A percentile compares a stretch with the other conserved stretches of the same genome.
phyloP scores from a whole-genome alignment of 2,888 invertebrate genomes.

The Lapara coniferarum region DNA sequence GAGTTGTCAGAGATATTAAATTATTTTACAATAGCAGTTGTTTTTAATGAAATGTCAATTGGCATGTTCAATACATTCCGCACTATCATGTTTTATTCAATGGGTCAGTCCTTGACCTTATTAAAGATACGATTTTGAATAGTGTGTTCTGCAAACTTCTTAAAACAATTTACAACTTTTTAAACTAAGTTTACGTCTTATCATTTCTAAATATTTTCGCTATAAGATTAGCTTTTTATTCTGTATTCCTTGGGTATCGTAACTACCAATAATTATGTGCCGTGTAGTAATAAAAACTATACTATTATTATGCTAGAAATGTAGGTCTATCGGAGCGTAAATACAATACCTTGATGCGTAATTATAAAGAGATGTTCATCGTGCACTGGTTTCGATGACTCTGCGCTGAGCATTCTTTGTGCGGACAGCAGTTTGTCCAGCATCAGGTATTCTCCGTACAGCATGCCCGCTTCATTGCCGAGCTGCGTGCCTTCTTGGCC shows the following conservation, averaged over 20 bases:
- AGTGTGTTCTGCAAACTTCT: not conserved
- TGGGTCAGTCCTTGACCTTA: not conserved
- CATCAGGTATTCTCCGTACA: slow-evolving; percentile 95
- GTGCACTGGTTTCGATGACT: slow-evolving; percentile 90
- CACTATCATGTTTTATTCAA: not conserved
- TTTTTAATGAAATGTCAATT: not conserved
- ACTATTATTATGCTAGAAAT: not conserved
- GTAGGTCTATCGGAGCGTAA: not conserved
- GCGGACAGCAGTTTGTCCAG: slow-evolving; percentile 93
- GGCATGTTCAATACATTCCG: not conserved
- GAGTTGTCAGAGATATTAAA: too few species aligned
- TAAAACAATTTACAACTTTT: not conserved
- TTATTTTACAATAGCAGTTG: not conserved
- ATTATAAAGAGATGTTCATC: slow-evolving; percentile 99
- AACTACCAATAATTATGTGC: too few species aligned
- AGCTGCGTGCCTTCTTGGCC: slow-evolving; percentile 82
- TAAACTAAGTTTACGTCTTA: not conserved
- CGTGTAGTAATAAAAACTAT: too few species aligned
- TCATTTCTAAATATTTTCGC: too few species aligned
- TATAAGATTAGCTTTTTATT: too few species aligned
- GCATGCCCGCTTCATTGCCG: slow-evolving; percentile 89
- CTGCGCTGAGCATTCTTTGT: slow-evolving; percentile 91
- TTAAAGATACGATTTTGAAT: not conserved
- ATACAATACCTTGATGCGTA: slow-evolving; percentile 94
- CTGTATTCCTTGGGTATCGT: too few species aligned